Base-by-base conservation (phyloP, 1,140 invertebrate species). In the Eurosta solidaginis region DNA sequence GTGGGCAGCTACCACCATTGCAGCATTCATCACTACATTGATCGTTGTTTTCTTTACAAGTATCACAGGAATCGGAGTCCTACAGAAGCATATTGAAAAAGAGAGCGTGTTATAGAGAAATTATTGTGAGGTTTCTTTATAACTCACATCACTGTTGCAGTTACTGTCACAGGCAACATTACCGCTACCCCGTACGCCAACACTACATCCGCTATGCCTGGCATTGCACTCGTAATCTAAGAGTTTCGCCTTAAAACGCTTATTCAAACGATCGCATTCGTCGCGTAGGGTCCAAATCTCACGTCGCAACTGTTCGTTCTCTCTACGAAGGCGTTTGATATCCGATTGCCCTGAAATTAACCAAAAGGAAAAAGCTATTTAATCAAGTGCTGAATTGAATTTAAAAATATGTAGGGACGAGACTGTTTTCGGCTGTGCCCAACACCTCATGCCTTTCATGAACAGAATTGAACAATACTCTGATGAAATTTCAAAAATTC, bases 211-310 rank as follows among this genome's bases (percentile, higher is more conserved):
- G 74, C 85, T 86, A 33, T 83, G 82, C 14, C 85, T 80, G 5
- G 52, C 75, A n/a, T 40, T 74, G 76, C 84, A 86, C 1, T 86
- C 85, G 68, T 85, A 83, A 12, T 86, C 85, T 17, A 73, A 81
- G 9, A 86, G 78, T 79, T 85, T 86, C 42, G 84, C 83, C 63
- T 87, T 87, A 33, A 87, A 84, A 12, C 84, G 81, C 80, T 93
- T 92, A 87, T 96, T 95, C 76, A 97, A 89, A 78, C 94, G 91
- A 83, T 96, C 95, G 86, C 95, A 96, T 85, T 96, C 95, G 84
- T 96, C 95, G 52, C 96, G 90, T 50, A 97, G 89, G 47, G 92
- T 93, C 90, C 95, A 96, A 85, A 96, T 95, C 88, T 96, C 95
- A 45, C 94, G 90, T 79, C 94, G 92, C 33, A 97, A 89, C 84